phyloP scores from a whole-genome alignment of 92 coral and sea anemone genomes.

The Parazoanthus atlanticus region DNA sequence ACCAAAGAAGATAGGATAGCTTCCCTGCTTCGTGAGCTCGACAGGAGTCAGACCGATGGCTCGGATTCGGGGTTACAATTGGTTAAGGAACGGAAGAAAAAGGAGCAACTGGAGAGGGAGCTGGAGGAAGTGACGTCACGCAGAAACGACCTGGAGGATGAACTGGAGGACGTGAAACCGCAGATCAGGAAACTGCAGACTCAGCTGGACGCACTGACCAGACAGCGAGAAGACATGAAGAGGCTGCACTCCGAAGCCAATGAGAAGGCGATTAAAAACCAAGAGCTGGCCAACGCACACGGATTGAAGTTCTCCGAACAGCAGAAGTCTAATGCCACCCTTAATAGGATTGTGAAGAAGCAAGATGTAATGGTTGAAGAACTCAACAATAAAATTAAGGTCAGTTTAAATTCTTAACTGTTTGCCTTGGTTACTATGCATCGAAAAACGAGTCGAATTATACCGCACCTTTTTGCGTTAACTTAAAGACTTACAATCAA shows the following conservation, averaged over 20 bases:
- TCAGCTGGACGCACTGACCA: slow-evolving; percentile 65
- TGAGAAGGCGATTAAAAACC: slow-evolving; percentile 57
- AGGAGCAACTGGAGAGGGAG: slow-evolving; percentile 58
- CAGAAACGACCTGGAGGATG: slow-evolving; percentile 64
- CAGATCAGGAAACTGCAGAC: slow-evolving; percentile 66
- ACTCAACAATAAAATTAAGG: slow-evolving; percentile 59
- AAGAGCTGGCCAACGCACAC: slow-evolving; percentile 62
- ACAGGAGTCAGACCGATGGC: slow-evolving; percentile 56
- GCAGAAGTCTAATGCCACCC: slow-evolving; percentile 75
- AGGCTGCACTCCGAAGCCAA: slow-evolving; percentile 64
- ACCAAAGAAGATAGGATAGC: slow-evolving; percentile 66
- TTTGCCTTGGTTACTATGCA: neutral
- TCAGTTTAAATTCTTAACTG: neutral
- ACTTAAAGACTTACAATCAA: neutral
- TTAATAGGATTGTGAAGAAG: slow-evolving; percentile 73
- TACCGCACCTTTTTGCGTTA: too few relatives aligned
- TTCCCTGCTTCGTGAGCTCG: slow-evolving; percentile 66
- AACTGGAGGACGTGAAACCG: slow-evolving; percentile 56
- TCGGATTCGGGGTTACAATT: slow-evolving; percentile 60
- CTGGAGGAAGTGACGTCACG: slow-evolving; percentile 69
- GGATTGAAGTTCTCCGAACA: slow-evolving; percentile 72
- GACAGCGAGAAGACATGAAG: slow-evolving; percentile 76
- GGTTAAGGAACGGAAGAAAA: slow-evolving; percentile 57
- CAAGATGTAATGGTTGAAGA: slow-evolving; percentile 68
- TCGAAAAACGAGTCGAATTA: too few relatives aligned